Evolutionary conservation across 2,888 invertebrate species (phyloP).

Genomic region (Andricus curvator): DNA sequence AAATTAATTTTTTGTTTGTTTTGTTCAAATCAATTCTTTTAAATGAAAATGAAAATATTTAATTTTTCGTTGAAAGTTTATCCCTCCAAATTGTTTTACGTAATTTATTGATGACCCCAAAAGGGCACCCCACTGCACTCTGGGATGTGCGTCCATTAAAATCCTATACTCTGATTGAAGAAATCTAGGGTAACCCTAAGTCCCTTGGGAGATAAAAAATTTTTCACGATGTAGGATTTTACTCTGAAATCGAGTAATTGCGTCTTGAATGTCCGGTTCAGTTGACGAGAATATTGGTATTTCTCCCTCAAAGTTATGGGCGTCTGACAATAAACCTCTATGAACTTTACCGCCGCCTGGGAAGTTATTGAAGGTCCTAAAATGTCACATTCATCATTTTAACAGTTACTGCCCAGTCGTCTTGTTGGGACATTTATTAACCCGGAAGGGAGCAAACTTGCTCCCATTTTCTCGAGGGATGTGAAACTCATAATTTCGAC

Average conservation of each 20-base stretch:
- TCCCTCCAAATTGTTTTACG: no score
- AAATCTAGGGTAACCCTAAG: not conserved
- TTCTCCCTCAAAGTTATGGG: slow-evolving; percentile 19
- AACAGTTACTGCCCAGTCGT: slow-evolving; percentile 8
- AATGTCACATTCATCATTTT: slow-evolving; percentile 40
- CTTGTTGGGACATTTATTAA: slow-evolving; percentile 20
- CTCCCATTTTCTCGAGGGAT: not conserved
- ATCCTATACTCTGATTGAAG: not conserved
- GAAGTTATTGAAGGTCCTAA: slow-evolving; percentile 29
- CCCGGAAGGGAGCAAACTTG: not conserved
- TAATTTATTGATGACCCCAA: no score
- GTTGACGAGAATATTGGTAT: not conserved
- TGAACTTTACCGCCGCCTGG: not conserved
- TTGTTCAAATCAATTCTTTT: no score
- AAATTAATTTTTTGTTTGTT: no score
- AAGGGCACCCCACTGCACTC: no score
- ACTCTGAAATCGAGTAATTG: not conserved
- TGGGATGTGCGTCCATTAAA: no score
- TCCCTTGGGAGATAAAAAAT: no score
- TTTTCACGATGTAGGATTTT: not conserved
- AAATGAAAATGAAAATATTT: no score
- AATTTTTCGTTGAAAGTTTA: no score
- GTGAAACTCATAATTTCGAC: no score
- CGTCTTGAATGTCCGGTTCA: not conserved
- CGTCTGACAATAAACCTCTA: slow-evolving; percentile 15